A percentile compares a stretch with the other conserved stretches of the same genome.
These are phyloP conservation scores for Drosophila robusta DNA, from an alignment of 2,888 invertebrate species.

Conservation along the genomic window DNA sequence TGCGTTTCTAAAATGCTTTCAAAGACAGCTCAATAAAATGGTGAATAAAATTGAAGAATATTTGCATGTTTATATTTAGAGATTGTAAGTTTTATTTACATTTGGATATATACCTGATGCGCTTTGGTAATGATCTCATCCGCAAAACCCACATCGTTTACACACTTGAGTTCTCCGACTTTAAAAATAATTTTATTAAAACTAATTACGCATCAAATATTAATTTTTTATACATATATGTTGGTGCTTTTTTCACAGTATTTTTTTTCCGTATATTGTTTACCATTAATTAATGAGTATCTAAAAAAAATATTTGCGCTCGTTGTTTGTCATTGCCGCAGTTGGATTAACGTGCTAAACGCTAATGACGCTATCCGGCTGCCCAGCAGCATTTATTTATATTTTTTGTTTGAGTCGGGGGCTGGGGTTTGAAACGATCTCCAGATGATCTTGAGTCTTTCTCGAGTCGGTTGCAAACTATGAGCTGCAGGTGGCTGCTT, in stretches of 20 bases:
- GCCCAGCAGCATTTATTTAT: not conserved
- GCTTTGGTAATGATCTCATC: slow-evolving; percentile 48
- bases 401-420: slow-evolving; percentile 8
- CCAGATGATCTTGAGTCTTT: slow-evolving; percentile 35
- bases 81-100: slow-evolving; percentile 3
- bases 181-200: slow-evolving; percentile 24
- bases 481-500: slow-evolving; percentile 56
- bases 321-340: slow-evolving; percentile 46
- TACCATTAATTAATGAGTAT: slow-evolving; percentile 46
- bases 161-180: slow-evolving; percentile 14
- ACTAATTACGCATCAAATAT: slow-evolving; percentile 47
- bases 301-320: slow-evolving; percentile 32
- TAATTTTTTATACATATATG: slow-evolving; percentile 3
- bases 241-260: slow-evolving; percentile 1
- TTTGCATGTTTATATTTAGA: slow-evolving; percentile 9
- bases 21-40: slow-evolving; percentile 3
- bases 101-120: not conserved
- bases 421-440: slow-evolving; percentile 7
- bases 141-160: slow-evolving; percentile 17
- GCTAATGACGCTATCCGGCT: slow-evolving; percentile 51
- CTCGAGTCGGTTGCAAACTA: slow-evolving; percentile 32
- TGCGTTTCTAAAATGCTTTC: not conserved
- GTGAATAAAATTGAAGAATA: slow-evolving; percentile 5
- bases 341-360: slow-evolving; percentile 47
- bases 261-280: slow-evolving; percentile 29